Percentiles rank a stretch among this genome's conserved stretches.
Conservation (phyloP, 1,140 invertebrate genomes). For the Antheraea mylitta region DNA sequence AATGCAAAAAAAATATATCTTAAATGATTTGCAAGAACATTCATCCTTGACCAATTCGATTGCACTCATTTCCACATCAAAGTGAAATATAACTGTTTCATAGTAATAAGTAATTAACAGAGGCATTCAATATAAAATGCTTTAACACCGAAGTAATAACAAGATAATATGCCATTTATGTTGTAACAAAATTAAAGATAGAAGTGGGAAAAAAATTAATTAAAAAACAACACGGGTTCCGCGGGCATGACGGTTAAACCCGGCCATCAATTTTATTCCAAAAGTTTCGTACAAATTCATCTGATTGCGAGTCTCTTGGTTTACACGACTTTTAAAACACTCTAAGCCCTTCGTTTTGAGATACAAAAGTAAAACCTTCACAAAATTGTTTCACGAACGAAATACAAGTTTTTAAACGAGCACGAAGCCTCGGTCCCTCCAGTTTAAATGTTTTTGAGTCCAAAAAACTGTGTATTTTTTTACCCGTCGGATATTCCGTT, state of each 20-base stretch:
- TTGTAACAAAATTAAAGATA: background rate
- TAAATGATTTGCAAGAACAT: too few species aligned
- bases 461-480: background rate
- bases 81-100: too few species aligned
- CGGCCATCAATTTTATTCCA: conserved; percentile 50
- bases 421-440: background rate
- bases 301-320: conserved; percentile 46
- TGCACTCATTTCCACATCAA: too few species aligned
- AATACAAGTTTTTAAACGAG: conserved; percentile 15
- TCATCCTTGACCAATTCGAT: too few species aligned
- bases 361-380: conserved; percentile 1
- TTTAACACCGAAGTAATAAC: background rate
- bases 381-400: conserved; percentile 5
- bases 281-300: conserved; percentile 53
- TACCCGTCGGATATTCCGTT: conserved; percentile 7
- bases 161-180: background rate
- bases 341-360: conserved; percentile 9
- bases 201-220: conserved; percentile 23
- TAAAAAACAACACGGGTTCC: conserved; percentile 23
- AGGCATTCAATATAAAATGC: background rate
- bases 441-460: conserved; percentile 7
- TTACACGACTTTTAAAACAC: conserved; percentile 47
- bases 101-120: background rate
- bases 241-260: conserved; percentile 19
- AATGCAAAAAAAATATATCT: too few species aligned